Conservation (phyloP, 2,888 invertebrate species). For the Drosophila kambysellisi region DNA sequence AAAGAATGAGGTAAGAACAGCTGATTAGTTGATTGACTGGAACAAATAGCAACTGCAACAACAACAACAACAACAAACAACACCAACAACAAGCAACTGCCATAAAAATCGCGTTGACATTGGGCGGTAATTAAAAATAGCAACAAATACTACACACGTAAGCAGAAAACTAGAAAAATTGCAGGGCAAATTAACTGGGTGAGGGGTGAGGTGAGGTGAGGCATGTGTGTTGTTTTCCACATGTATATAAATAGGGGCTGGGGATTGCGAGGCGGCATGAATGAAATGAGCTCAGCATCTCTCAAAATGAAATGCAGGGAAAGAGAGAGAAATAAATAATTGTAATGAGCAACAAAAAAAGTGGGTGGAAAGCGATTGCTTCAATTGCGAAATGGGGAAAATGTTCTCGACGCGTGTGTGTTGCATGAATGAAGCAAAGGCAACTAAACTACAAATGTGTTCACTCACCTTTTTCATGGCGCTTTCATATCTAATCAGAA, state of each 20-base stretch:
- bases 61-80: constrained; percentile 12
- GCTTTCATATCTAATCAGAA: constrained; percentile 32
- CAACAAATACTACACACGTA: constrained; percentile 37
- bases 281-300: constrained; percentile 70
- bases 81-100: constrained; percentile 6
- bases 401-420: constrained; percentile 6
- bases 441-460: constrained; percentile 12
- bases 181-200: neutral
- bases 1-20: constrained; percentile 23
- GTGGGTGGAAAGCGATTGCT: constrained; percentile 34
- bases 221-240: neutral
- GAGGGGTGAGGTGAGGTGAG: neutral
- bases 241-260: neutral
- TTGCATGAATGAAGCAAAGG: constrained; percentile 68
- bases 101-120: constrained; percentile 59
- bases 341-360: neutral
- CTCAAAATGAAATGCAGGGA: constrained; percentile 23
- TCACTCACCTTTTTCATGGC: constrained; percentile 63
- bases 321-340: constrained; percentile 8
- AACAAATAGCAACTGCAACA: neutral
- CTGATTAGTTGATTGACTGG: constrained; percentile 21
- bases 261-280: constrained; percentile 50
- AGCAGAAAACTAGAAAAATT: constrained; percentile 27
- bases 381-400: constrained; percentile 45
- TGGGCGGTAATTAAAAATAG: constrained; percentile 62